Evolutionary conservation across 1,140 invertebrate species (phyloP), one percentile per base, ranked within the genome.

Genomic region (Diabrotica undecimpunctata): DNA sequence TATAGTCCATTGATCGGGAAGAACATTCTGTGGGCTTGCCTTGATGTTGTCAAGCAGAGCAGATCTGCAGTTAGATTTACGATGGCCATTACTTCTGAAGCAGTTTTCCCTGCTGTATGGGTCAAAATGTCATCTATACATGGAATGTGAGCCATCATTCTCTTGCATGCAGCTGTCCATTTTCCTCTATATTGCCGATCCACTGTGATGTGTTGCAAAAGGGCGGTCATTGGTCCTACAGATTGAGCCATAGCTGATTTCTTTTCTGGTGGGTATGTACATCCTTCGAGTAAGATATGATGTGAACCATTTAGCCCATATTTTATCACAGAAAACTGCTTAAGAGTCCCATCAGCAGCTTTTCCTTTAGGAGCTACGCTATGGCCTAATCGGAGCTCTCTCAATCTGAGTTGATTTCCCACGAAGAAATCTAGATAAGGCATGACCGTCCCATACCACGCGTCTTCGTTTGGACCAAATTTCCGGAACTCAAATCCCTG

Each of bases 381-480:
- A 25, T 66, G 58, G 0, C 64, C 66, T 38, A 65, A 12, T 55
- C 66, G 61, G 9, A 65, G 13, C 58, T 68, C 63, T 25, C 12
- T 56, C 2, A 51, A 38, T 14, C 63, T 37, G 6, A 68, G 35
- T 4, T 35, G 37, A 55, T 50, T 25, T 41, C 38, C 54, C 7
- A 10, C n/a, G 13, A 69, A 60, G 7, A 69, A 66, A 56, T 69
- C 50, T 7, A 63, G 9, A 54, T 66, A 66, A 12, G 64, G 61
- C 11, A 5, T 64, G 6, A 41, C 62, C 2, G 64, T 69, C 12
- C 67, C 64, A 51, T 59, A 63, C 51, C 55, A 69, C 14, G 66
- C 50, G 4, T 10, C 12, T 46, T 41, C 50, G 25, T 60, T 50
- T n/a, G 41, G 0, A 3, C 41, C 41, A 50, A 25, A 60, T 46